Conservation (phyloP, 2,113 vertebrate genomes). For the Porphyrio hochstetteri region DNA sequence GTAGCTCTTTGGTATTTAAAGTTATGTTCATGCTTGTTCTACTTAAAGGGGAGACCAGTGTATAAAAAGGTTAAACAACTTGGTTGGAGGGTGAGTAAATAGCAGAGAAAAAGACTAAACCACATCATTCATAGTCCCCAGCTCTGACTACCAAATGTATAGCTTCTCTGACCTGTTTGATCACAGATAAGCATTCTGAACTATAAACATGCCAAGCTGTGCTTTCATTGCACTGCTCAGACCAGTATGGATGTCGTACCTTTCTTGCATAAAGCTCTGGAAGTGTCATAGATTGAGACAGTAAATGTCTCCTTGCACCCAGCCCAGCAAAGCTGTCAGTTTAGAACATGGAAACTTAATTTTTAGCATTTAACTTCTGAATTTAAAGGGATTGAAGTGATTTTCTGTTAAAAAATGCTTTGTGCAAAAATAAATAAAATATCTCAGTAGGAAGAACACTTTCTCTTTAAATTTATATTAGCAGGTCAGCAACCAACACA, state of each 20-base stretch:
- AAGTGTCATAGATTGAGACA: background rate
- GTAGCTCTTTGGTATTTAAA: background rate
- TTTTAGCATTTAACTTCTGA: accelerated
- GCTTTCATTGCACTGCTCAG: background rate
- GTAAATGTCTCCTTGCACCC: background rate
- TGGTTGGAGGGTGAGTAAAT: background rate
- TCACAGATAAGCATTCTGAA: background rate
- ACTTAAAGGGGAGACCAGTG: background rate
- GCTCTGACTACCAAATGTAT: background rate
- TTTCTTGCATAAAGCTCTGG: background rate
- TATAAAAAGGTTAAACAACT: background rate
- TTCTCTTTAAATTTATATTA: background rate
- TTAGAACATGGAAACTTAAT: background rate
- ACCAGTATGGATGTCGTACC: background rate
- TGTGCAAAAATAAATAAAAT: background rate
- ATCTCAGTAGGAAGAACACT: background rate
- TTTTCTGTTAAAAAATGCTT: background rate
- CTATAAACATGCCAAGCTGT: background rate
- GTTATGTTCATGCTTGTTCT: background rate
- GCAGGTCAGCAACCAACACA: background rate
- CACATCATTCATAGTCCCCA: background rate
- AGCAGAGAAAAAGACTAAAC: background rate
- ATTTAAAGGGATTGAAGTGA: background rate
- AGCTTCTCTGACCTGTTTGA: background rate
- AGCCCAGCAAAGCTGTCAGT: background rate